Conservation (phyloP, 2,797 vertebrate genomes). For the Pseudomugil gertrudae region DNA sequence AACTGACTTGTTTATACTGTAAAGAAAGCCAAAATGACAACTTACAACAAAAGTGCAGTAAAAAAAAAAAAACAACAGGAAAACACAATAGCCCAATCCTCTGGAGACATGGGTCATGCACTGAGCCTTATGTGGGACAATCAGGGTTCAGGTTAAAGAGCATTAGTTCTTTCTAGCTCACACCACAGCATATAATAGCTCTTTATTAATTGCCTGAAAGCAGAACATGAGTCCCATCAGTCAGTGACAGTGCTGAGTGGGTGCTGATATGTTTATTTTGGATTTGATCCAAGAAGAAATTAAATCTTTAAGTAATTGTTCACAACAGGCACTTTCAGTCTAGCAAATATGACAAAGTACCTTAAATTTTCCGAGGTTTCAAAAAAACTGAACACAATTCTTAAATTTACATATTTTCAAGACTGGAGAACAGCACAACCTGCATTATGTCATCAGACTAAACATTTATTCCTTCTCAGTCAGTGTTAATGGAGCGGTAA, state of each 20-base stretch:
- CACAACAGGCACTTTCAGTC: conserved; percentile 19
- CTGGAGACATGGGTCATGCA: conserved; percentile 34
- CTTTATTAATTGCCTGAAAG: conserved; percentile 63
- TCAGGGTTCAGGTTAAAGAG: conserved; percentile 48
- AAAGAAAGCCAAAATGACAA: not conserved
- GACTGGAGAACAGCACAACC: conserved; percentile 10
- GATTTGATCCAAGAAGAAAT: conserved; percentile 30
- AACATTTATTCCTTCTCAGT: conserved; percentile 6
- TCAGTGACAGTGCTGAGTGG: not conserved
- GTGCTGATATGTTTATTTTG: conserved; percentile 24
- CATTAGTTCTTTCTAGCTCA: conserved; percentile 11
- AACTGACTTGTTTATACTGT: conserved; percentile 15
- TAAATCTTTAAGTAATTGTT: conserved; percentile 12
- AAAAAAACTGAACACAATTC: conserved; percentile 4
- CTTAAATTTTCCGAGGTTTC: not conserved
- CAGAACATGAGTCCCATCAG: conserved; percentile 40
- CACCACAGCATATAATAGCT: conserved; percentile 55
- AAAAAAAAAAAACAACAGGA: rapidly evolving
- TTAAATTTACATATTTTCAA: conserved; percentile 3
- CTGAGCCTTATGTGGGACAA: conserved; percentile 24
- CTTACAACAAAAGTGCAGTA: not conserved
- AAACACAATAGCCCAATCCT: conserved; percentile 5
- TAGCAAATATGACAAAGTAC: not conserved
- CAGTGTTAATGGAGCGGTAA: conserved; percentile 20
- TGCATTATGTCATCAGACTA: not conserved